Evolutionary conservation across 1,140 invertebrate species (phyloP).

Genomic region (Diabrotica undecimpunctata): DNA sequence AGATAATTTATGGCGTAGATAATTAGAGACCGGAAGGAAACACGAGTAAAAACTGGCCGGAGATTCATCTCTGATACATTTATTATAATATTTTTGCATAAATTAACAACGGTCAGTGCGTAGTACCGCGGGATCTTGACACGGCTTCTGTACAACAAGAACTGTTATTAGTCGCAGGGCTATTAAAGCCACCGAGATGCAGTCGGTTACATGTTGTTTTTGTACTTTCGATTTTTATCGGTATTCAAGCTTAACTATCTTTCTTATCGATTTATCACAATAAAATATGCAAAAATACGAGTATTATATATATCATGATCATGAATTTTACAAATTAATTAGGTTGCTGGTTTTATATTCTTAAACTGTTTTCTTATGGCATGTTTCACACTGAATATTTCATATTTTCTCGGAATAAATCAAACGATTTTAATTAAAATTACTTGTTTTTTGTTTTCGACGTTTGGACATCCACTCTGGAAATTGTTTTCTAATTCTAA

Average conservation of each 20-base stretch:
- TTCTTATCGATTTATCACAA: not conserved
- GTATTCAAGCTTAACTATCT: not conserved
- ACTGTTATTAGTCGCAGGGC: constrained; percentile 3
- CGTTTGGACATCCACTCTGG: too few relatives aligned
- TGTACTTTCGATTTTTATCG: not conserved
- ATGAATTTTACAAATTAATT: too few relatives aligned
- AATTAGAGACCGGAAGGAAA: constrained; percentile 49
- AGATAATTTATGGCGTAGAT: constrained; percentile 45
- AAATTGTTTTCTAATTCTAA: too few relatives aligned
- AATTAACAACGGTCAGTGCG: constrained; percentile 36
- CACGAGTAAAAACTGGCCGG: constrained; percentile 46
- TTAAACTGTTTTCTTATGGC: too few relatives aligned
- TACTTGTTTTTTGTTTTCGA: too few relatives aligned
- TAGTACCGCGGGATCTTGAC: constrained; percentile 12
- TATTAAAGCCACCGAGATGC: not conserved
- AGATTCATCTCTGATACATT: constrained; percentile 49
- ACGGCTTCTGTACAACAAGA: constrained; percentile 6
- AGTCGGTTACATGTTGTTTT: not conserved
- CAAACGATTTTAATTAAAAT: too few relatives aligned
- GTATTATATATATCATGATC: too few relatives aligned
- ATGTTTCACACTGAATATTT: too few relatives aligned
- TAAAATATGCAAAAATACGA: too few relatives aligned
- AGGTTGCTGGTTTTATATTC: too few relatives aligned
- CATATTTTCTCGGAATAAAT: too few relatives aligned
- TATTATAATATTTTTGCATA: constrained; percentile 47